Base-by-base conservation (phyloP, 2,113 vertebrate genomes). In the Salvelinus namaycush region DNA sequence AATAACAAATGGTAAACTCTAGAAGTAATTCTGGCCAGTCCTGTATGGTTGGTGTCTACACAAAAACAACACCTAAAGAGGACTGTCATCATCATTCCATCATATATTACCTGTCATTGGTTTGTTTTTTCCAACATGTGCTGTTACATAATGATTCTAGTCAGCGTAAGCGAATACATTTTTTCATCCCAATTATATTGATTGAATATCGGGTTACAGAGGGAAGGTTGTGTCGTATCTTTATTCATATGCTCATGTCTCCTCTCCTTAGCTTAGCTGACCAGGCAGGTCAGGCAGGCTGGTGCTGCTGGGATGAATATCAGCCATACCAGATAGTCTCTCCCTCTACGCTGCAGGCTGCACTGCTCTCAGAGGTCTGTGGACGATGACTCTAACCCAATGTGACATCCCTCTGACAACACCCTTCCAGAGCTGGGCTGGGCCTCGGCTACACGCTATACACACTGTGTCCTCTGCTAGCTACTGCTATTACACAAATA, bases 381-480 rank as follows among this genome's bases (percentile, higher is more conserved):
- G 65, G 83, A 54, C 78, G 86, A 78, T 92, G 90, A 93, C 87
- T 92, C 83, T 93, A 90, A 94, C 81, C 84, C 83, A 87, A 77
- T 85, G 85, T 92, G 93, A 93, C 91, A 91, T 88, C 88, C 85
- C 85, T 91, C 91, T 89, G 91, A 93, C 91, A 91, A 88, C 91
- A 88, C 87, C 84, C 84, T 62, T 3, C 59, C 16, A 73, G 72
- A 79, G 75, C 75, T 39, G 67, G 62, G 68, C 34, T 72, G 64
- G 44, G 26, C 73, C 9, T 57, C 5, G 20, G 80, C 78, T 82
- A 82, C 29, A 81, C 79, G 70, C 70, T 80, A 74, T 79, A 79
- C 81, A 48, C 74, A 44, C 29, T 75, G 73, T 62, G 73, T 71
- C 68, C 87, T 66, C 78, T 80, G 67, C 77, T 77, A 18, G 4